Conservation (phyloP, 2,113 vertebrate genomes). For the Anoplopoma fimbria region DNA sequence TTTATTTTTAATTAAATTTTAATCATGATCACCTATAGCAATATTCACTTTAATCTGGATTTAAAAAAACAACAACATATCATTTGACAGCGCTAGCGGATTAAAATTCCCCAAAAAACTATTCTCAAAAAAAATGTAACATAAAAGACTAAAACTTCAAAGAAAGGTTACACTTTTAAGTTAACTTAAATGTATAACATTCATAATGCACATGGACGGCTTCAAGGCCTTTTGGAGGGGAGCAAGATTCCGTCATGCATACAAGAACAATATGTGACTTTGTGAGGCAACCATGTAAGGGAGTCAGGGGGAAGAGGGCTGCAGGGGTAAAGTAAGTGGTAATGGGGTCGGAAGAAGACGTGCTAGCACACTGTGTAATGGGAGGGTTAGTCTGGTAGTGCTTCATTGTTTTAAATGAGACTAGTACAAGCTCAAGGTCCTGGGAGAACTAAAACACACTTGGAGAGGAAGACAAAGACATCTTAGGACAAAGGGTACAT, state of each 20-base stretch:
- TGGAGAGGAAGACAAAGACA: background rate
- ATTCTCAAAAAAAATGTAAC: constrained; percentile 4
- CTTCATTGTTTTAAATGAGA: constrained; percentile 31
- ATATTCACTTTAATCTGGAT: background rate
- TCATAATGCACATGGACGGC: constrained; percentile 77
- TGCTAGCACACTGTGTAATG: background rate
- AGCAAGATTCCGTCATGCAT: constrained; percentile 86
- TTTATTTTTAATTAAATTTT: background rate
- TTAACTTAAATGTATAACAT: constrained; percentile 68
- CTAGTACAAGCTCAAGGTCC: constrained; percentile 37
- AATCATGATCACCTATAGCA: background rate
- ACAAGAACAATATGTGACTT: constrained; percentile 83
- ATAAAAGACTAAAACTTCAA: background rate
- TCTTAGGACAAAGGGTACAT: background rate
- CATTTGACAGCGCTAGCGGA: constrained; percentile 74
- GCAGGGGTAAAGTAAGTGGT: constrained; percentile 28
- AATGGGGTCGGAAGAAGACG: constrained; percentile 16
- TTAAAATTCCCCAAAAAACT: constrained; percentile 76
- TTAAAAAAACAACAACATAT: background rate
- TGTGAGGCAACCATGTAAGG: constrained; percentile 79
- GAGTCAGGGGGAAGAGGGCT: constrained; percentile 7
- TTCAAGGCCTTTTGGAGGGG: constrained; percentile 73
- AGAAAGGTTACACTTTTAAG: constrained; percentile 3
- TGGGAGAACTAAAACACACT: background rate
- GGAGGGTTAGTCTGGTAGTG: constrained; percentile 21